Evolutionary conservation across 2,797 vertebrate genomes (phyloP), one percentile per base, ranked within the genome.

Genomic region (Chromobotia macracanthus): DNA sequence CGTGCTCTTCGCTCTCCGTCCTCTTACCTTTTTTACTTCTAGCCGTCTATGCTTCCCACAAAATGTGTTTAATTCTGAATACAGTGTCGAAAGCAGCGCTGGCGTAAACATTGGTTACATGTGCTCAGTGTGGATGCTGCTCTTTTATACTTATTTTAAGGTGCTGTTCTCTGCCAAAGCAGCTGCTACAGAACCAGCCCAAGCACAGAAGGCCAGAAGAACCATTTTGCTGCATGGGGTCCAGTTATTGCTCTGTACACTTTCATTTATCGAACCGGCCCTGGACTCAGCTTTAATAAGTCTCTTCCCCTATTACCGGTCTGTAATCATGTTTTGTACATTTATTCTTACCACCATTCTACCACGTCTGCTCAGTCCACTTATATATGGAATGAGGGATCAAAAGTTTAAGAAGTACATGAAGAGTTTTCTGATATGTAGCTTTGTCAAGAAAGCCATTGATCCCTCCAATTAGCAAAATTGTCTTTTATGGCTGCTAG

Each of bases 371-470:
- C 58, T 81, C 12, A 81, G 65, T 16, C 72, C 79, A 19, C 72
- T 81, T 10, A 81, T 81, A 28, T 81, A 81, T 38, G 79, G 72
- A 23, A n/a, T 81, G 28, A 58, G 79, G 9, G 79, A 81, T 71
- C 66, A 65, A 48, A 81, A 23, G 25, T 77, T 77, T 66, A 76
- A 55, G 15, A 61, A 56, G 9, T 58, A 80, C 28, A 51, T 75
- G 5, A 75, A 75, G 44, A n/a, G 11, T 15, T 13, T 69, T 13
- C 16, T 79, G 1, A 61, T 46, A 9, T 79, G 68, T 64, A 15
- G 38, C 70, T 25, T 1, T 0, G 1, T 12, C 4, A 72, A 72
- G 51, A 58, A 19, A 72, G n/a, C 35, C 7, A 41, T 58, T 58
- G 4, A 18, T 41, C 9, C 38, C 9, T 53, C 19, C 16, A 15